Percentiles rank a stretch among this genome's conserved stretches.
These are phyloP conservation scores for Sarcophaga variegata DNA, from an alignment of 2,888 invertebrate genomes.

Conservation along the genomic window DNA sequence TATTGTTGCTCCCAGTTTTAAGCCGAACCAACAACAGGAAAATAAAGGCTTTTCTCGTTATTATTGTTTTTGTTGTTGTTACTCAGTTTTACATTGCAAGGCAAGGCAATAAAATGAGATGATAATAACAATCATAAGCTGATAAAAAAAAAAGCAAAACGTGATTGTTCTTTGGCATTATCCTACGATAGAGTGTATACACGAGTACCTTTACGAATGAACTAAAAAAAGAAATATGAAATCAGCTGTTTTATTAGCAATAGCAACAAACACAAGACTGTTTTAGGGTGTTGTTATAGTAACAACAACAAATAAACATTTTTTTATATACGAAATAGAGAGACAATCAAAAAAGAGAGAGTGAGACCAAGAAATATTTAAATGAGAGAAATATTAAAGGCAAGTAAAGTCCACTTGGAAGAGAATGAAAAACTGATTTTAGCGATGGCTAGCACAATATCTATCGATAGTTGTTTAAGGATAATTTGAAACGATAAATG, in stretches of 20 bases:
- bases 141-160: too few species aligned
- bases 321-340: neutral
- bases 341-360: neutral
- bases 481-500: neutral
- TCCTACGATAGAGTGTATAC: conserved; percentile 27
- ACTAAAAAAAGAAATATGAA: neutral
- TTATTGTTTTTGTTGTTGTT: conserved; percentile 23
- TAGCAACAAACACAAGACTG: conserved; percentile 3
- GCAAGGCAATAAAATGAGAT: neutral
- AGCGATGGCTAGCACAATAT: neutral
- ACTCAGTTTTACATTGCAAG: neutral
- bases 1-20: conserved; percentile 28
- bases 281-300: conserved; percentile 55
- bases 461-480: neutral
- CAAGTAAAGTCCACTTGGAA: neutral
- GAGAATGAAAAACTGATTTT: neutral
- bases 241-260: conserved; percentile 60
- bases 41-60: neutral
- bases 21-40: conserved; percentile 8
- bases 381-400: neutral
- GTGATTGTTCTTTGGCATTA: conserved; percentile 47
- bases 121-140: too few species aligned
- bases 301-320: neutral
- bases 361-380: conserved; percentile 2
- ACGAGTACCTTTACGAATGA: neutral